These are phyloP conservation scores for Lasius platythorax DNA, from an alignment of 2,888 invertebrate genomes.

Conservation along the genomic window DNA sequence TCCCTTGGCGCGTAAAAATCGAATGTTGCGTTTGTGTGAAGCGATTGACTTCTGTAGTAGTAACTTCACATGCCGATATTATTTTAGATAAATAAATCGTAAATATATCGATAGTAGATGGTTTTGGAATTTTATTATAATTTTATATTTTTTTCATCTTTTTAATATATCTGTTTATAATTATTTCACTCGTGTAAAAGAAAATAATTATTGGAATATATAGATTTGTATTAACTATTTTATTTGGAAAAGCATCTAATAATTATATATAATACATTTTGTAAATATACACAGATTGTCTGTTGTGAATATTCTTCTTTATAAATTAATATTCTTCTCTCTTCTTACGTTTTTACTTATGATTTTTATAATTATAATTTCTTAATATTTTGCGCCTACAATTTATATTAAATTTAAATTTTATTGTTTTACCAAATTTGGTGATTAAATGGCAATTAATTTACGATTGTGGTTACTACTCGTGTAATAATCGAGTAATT, in stretches of 20 bases:
- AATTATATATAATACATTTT: constrained; percentile 4
- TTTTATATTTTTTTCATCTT: not conserved
- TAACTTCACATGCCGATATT: constrained; percentile 8
- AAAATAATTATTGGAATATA: not conserved
- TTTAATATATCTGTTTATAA: not conserved
- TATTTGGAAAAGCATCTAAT: not conserved
- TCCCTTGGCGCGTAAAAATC: constrained; percentile 28
- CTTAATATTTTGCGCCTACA: not conserved
- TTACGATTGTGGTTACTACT: not conserved
- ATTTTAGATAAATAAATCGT: constrained; percentile 13
- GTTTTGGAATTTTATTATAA: not conserved
- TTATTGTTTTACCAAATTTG: not conserved
- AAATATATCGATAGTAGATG: not conserved
- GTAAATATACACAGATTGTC: not conserved
- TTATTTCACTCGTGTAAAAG: not conserved
- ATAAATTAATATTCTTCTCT: not conserved
- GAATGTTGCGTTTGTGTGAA: constrained; percentile 12
- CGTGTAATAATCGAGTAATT: not conserved
- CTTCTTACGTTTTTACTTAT: not conserved
- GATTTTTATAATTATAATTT: not conserved
- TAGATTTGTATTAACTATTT: not conserved
- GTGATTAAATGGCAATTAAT: not conserved
- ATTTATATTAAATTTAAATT: not conserved
- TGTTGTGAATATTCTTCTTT: not conserved
- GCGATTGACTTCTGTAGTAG: constrained; percentile 5